Conservation (phyloP, 2,888 invertebrate genomes). For the Melanargia galathea region DNA sequence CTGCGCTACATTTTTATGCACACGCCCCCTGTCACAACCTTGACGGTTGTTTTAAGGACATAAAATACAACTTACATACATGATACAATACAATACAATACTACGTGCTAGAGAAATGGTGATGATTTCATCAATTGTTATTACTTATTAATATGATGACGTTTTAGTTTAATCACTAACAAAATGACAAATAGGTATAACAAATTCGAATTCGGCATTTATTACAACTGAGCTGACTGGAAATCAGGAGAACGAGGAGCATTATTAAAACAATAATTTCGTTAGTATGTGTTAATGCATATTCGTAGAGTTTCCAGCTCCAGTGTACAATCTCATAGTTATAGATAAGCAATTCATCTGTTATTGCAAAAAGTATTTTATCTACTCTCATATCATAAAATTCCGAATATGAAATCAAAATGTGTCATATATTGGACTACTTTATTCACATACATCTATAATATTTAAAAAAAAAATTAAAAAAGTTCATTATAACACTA, state of each 20-base stretch:
- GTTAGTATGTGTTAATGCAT: background rate
- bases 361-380: background rate
- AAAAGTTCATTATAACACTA: no score
- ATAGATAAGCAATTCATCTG: background rate
- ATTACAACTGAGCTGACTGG: background rate
- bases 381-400: no score
- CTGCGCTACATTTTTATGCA: conserved; percentile 50
- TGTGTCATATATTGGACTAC: no score
- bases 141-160: background rate
- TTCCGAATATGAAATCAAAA: no score
- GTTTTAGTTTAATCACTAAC: conserved; percentile 2
- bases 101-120: background rate
- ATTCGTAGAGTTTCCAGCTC: background rate
- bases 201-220: background rate
- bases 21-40: conserved; percentile 36
- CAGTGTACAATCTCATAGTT: background rate
- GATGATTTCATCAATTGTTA: background rate
- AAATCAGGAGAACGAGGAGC: background rate
- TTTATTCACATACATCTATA: no score
- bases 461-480: no score
- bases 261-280: background rate
- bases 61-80: background rate
- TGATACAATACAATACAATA: background rate
- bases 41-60: conserved; percentile 6
- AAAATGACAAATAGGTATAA: conserved; percentile 12